A percentile compares a stretch with the other conserved stretches of the same genome.
These are phyloP conservation scores for Arnoldichthys spilopterus DNA, from an alignment of 2,797 vertebrate genomes.

Conservation along the genomic window DNA sequence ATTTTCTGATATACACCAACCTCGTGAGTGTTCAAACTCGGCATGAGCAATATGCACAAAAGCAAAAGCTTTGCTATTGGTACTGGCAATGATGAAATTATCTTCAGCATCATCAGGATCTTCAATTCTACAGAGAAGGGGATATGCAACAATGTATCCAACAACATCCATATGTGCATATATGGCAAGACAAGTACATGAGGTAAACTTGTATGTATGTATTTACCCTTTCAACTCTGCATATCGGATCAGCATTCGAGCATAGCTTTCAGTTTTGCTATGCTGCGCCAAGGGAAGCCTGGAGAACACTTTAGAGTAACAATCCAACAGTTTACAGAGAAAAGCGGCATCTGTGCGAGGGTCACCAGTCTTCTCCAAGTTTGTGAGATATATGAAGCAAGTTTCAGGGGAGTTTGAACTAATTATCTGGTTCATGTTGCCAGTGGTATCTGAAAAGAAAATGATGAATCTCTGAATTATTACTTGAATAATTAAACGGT, in stretches of 20 bases:
- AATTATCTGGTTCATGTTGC: constrained; percentile 84
- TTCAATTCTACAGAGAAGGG: constrained; percentile 80
- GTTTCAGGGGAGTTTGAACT: constrained; percentile 86
- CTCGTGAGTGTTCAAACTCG: constrained; percentile 92
- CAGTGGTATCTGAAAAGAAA: constrained; percentile 82
- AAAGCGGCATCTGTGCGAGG: constrained; percentile 79
- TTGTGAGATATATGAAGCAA: constrained; percentile 84
- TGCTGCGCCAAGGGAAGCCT: constrained; percentile 86
- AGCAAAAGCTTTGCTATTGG: constrained; percentile 92
- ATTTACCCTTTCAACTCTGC: constrained; percentile 92
- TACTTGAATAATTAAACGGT: neutral
- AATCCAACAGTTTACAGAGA: constrained; percentile 87
- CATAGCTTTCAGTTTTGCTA: constrained; percentile 88
- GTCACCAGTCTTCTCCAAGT: constrained; percentile 85
- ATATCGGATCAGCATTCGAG: constrained; percentile 91
- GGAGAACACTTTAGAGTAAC: constrained; percentile 87
- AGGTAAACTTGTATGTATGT: too few relatives aligned
- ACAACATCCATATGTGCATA: neutral
- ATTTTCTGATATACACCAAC: constrained; percentile 63
- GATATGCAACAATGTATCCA: neutral
- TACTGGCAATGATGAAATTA: constrained; percentile 88
- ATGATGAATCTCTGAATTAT: neutral
- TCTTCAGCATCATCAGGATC: constrained; percentile 92
- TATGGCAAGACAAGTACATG: neutral
- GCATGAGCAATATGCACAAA: constrained; percentile 94